phyloP scores from a whole-genome alignment of 2,113 vertebrate species.

The Alosa alosa region DNA sequence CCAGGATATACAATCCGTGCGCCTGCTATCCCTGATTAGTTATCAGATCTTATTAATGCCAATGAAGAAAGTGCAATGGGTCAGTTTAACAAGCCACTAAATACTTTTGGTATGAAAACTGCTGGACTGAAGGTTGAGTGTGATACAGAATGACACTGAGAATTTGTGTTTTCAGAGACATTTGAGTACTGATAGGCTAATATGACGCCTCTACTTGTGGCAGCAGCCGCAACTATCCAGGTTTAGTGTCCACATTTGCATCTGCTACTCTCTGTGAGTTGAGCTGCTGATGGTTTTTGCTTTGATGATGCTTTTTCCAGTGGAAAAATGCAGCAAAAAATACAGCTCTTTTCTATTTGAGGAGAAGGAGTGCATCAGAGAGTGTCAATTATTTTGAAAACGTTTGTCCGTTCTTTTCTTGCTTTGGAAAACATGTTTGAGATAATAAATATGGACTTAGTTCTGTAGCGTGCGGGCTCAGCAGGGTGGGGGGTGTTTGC shows the following conservation, averaged over 20 bases:
- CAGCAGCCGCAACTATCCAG: neutral
- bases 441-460: neutral
- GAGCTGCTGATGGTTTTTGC: neutral
- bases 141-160: conserved; percentile 33
- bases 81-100: conserved; percentile 54
- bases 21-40: conserved; percentile 62
- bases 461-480: conserved; percentile 11
- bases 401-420: neutral
- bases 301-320: neutral
- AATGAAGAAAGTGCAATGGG: conserved; percentile 46
- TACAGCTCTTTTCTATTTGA: neutral
- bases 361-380: neutral
- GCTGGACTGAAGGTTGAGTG: conserved; percentile 24
- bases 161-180: conserved; percentile 13
- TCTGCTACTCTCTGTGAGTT: conserved; percentile 24
- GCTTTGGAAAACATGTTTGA: neutral
- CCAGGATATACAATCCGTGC: conserved; percentile 70
- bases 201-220: neutral
- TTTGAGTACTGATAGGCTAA: neutral
- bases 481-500: conserved; percentile 4
- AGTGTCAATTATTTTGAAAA: neutral
- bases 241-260: conserved; percentile 11
- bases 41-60: conserved; percentile 60
- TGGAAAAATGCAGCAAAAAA: neutral
- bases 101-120: conserved; percentile 40